Base-by-base conservation (phyloP, 2,113 vertebrate genomes). In the Neoarius graeffei region DNA sequence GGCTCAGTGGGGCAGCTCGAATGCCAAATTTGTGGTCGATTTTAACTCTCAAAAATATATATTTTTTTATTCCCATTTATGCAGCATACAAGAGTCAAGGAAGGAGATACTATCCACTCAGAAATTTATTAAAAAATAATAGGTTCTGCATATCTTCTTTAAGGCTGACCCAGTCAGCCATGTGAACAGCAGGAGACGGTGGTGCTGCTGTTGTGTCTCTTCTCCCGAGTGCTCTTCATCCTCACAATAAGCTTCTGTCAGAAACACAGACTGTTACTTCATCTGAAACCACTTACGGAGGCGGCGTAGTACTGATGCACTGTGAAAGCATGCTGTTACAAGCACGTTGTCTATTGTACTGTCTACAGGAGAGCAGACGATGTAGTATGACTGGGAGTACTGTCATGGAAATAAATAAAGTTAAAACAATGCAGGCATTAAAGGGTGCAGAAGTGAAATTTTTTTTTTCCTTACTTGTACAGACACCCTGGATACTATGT, bases 251-350 rank as follows among this genome's bases (percentile, higher is more conserved):
- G 57, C 64, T 77, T 84, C 81, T 88, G 74, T 90, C 48, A 20
- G n/a, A 74, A 48, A 48, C 56, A 88, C 89, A 88, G 86, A 80
- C 83, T 23, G 84, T 23, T 80, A 88, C 80, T 88, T 90, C 87
- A 90, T 90, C 60, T 35, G 17, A 71, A 80, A 71, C 5, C 86
- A 69, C 69, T 89, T 25, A 82, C 59, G 30, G 35, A 69, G 66
- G 59, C 30, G 9, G 35, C 25, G 35, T 23, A 9, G 67, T 23
- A 57, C 23, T 27, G 52, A 57, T 59, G 30, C 25, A 30, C 64
- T 76, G 56, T 30, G 66, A 64, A 76, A 66, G 50, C 27, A 27
- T 69, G 17, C 52, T 64, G 64, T 73, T 54, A 64, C 50, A 35
- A 59, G 54, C 27, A 13, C 81, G 17, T 73, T 11, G 54, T 73